Percentiles rank a stretch among this genome's conserved stretches.
These are phyloP conservation scores for Coenobita brevimanus DNA, from an alignment of 1,140 invertebrate genomes.

Conservation along the genomic window DNA sequence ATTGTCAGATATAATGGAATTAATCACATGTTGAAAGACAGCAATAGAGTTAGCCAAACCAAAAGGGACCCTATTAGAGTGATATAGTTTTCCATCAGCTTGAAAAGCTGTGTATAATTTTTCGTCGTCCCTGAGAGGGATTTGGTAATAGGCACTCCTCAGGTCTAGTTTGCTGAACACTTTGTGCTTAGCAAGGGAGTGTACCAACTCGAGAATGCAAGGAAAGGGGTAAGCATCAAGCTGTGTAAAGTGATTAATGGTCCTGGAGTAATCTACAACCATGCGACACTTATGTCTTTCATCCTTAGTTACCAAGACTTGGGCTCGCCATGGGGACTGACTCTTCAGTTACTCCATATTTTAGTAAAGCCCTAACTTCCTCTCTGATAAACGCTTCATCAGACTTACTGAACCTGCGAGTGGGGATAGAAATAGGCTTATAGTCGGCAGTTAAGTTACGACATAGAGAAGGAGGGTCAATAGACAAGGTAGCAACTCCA, in stretches of 20 bases:
- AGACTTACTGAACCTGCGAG: not conserved
- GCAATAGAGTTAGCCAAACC: conserved; percentile 27
- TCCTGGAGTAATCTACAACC: conserved; percentile 33
- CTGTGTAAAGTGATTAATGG: conserved; percentile 24
- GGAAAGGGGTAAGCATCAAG: conserved; percentile 29
- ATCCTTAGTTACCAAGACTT: conserved; percentile 13
- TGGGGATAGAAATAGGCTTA: not conserved
- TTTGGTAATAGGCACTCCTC: conserved; percentile 26
- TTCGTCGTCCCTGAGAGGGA: not conserved
- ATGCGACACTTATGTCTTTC: conserved; percentile 12
- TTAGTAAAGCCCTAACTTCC: conserved; percentile 8
- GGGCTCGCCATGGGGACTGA: conserved; percentile 24
- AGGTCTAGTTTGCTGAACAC: conserved; percentile 21
- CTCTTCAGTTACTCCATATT: conserved; percentile 21
- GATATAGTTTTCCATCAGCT: not conserved
- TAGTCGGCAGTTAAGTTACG: conserved; percentile 1
- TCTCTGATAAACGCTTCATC: not conserved
- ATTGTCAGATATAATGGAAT: conserved; percentile 17
- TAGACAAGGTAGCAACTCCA: not conserved
- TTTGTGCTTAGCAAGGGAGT: not conserved
- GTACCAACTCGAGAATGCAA: conserved; percentile 11
- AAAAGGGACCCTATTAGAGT: conserved; percentile 20
- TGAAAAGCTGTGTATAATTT: conserved; percentile 14
- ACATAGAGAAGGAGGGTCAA: not conserved
- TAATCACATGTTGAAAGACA: conserved; percentile 29